phyloP scores from a whole-genome alignment of 2,888 invertebrate species.

The Tipula lateralis region DNA sequence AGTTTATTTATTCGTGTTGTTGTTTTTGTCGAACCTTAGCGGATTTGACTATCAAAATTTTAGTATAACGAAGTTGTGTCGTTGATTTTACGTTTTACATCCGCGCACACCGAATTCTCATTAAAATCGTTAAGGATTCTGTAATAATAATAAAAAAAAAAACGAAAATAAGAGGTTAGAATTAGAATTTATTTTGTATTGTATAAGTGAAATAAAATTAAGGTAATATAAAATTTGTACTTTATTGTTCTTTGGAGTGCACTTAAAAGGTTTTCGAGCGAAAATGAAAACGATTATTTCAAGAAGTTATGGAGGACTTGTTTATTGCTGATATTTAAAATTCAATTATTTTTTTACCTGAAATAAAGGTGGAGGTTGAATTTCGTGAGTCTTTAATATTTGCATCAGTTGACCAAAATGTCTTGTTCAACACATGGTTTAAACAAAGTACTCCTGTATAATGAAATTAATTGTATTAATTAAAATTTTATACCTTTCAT shows the following conservation, averaged over 20 bases:
- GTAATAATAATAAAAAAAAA: not conserved
- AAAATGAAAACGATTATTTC: not conserved
- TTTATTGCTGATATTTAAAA: not conserved
- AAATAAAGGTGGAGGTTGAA: not conserved
- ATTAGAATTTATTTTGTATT: conserved; percentile 1
- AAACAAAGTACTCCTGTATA: too few species aligned
- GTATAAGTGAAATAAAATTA: not conserved
- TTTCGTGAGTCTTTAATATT: not conserved
- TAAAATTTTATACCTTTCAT: too few species aligned
- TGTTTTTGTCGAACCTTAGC: not conserved
- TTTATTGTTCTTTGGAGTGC: not conserved
- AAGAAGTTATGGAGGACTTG: not conserved
- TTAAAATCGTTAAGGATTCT: not conserved
- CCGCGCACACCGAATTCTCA: not conserved
- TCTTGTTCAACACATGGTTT: not conserved
- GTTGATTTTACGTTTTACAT: not conserved
- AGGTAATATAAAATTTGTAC: not conserved
- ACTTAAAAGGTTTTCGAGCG: not conserved
- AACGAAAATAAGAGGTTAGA: conserved; percentile 11
- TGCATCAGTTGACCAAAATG: not conserved
- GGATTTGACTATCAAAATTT: not conserved
- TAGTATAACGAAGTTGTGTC: not conserved
- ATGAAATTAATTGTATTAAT: too few species aligned
- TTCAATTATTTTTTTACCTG: not conserved
- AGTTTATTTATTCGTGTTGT: not conserved